phyloP scores from a whole-genome alignment of 2,797 vertebrate genomes.

The Alcedo quadribrachys region DNA sequence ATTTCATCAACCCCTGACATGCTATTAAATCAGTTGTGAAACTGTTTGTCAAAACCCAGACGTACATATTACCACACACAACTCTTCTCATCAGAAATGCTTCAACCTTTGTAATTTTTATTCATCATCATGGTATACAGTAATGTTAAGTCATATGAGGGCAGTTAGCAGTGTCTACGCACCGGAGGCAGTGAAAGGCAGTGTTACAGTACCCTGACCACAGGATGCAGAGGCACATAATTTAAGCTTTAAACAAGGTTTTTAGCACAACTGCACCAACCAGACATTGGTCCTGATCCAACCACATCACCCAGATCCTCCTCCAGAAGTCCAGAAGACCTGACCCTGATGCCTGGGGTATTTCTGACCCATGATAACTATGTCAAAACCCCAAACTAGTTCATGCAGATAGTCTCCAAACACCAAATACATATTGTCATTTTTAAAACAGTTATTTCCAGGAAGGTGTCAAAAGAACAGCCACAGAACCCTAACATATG shows the following conservation, averaged over 20 bases:
- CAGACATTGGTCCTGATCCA: background rate
- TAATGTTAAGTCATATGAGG: background rate
- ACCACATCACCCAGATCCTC: rapidly evolving
- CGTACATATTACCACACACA: background rate
- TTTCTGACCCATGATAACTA: background rate
- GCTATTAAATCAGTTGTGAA: background rate
- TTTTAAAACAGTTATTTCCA: background rate
- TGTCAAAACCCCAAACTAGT: background rate
- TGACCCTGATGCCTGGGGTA: background rate
- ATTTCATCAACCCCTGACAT: background rate
- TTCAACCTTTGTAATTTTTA: background rate
- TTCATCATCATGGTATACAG: background rate
- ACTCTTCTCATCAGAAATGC: background rate
- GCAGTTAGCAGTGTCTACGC: background rate
- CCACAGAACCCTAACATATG: background rate
- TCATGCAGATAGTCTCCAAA: background rate
- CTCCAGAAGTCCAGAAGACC: background rate
- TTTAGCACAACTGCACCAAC: background rate
- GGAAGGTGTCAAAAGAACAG: background rate
- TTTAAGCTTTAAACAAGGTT: background rate
- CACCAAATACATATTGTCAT: background rate
- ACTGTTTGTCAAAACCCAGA: background rate
- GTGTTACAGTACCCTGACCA: background rate
- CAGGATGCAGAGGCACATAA: background rate
- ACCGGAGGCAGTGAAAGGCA: background rate